Percentiles rank a stretch among this genome's conserved stretches.
phyloP scores from a whole-genome alignment of 2,113 vertebrate genomes.

The Hippopotamus amphibius region DNA sequence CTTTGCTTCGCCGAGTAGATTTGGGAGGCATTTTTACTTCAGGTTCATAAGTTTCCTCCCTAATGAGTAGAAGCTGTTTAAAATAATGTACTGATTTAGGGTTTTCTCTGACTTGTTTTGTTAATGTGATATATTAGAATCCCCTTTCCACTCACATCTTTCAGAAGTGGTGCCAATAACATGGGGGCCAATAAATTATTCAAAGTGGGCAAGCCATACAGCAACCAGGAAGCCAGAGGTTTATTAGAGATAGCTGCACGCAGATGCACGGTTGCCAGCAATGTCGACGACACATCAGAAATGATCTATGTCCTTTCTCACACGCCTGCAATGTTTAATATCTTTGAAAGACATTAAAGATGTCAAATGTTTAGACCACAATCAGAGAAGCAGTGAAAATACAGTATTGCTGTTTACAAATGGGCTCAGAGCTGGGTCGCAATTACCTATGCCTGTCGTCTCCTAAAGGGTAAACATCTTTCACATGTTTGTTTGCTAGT shows the following conservation, averaged over 20 bases:
- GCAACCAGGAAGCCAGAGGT: slow-evolving; percentile 62
- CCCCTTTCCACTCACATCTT: slow-evolving; percentile 68
- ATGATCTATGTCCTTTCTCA: slow-evolving; percentile 76
- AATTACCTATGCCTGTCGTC: slow-evolving; percentile 69
- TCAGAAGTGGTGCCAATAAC: slow-evolving; percentile 79
- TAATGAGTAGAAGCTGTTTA: slow-evolving; percentile 70
- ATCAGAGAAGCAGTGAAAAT: slow-evolving; percentile 64
- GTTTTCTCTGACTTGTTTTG: slow-evolving; percentile 72
- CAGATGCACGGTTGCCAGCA: slow-evolving; percentile 52
- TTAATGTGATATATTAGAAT: slow-evolving; percentile 72
- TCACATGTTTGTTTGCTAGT: slow-evolving; percentile 72
- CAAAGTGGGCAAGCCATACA: slow-evolving; percentile 66
- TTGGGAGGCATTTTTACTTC: slow-evolving; percentile 29
- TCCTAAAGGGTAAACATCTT: slow-evolving; percentile 80
- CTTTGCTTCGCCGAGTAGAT: background rate
- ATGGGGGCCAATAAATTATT: slow-evolving; percentile 74
- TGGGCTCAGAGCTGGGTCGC: slow-evolving; percentile 57
- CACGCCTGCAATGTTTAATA: slow-evolving; percentile 75
- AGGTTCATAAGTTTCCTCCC: slow-evolving; percentile 48
- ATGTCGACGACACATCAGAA: slow-evolving; percentile 69
- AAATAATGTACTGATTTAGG: slow-evolving; percentile 67
- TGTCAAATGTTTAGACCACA: slow-evolving; percentile 70
- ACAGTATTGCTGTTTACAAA: slow-evolving; percentile 64
- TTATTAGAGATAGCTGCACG: slow-evolving; percentile 73
- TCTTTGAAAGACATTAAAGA: slow-evolving; percentile 77